Evolutionary conservation across 2,113 vertebrate species (phyloP).

Genomic region (Parus major): DNA sequence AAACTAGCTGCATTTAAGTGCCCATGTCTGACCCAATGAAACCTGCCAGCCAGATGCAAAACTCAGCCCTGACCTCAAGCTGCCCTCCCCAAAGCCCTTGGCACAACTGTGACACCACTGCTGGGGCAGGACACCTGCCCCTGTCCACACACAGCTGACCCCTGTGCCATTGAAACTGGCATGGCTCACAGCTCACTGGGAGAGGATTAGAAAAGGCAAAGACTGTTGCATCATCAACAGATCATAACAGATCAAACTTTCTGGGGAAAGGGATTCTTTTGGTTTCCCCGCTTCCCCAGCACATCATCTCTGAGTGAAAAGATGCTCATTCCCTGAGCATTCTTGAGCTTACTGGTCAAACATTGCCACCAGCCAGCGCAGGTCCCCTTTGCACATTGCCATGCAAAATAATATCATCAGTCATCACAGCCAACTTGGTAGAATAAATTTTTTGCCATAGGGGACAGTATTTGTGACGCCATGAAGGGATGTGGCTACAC

Average conservation of each 20-base stretch:
- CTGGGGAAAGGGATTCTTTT: not conserved
- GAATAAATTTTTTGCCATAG: not conserved
- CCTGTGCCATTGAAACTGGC: fast-evolving
- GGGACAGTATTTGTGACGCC: not conserved
- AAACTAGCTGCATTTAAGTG: not conserved
- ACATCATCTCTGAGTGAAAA: not conserved
- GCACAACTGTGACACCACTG: not conserved
- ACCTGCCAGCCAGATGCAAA: not conserved
- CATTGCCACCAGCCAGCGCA: not conserved
- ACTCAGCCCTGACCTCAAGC: fast-evolving
- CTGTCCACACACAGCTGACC: not conserved
- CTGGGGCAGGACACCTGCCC: not conserved
- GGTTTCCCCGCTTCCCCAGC: not conserved
- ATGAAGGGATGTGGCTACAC: not conserved
- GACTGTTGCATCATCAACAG: not conserved
- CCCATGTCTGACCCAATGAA: not conserved
- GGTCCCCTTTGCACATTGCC: not conserved
- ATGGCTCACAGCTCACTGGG: not conserved
- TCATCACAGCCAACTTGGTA: not conserved
- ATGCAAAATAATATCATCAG: not conserved
- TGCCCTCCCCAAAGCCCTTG: fast-evolving
- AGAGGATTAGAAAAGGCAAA: not conserved
- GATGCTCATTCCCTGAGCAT: not conserved
- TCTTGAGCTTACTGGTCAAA: not conserved
- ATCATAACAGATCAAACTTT: not conserved